These are phyloP conservation scores for Gymnocheta viridis DNA, from an alignment of 2,888 invertebrate genomes.

Conservation along the genomic window DNA sequence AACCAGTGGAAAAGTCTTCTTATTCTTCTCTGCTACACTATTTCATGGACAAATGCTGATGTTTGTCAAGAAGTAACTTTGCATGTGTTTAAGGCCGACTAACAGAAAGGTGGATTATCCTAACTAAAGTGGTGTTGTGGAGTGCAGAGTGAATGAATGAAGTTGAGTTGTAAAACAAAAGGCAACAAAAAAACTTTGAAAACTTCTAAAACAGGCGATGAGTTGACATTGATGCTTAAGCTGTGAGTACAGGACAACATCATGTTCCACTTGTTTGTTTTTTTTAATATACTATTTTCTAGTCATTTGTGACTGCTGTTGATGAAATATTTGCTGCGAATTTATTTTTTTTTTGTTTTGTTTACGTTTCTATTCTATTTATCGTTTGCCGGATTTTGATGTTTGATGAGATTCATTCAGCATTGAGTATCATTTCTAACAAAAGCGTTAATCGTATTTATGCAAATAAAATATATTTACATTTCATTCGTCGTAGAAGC, in stretches of 20 bases:
- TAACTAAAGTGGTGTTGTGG: conserved; percentile 6
- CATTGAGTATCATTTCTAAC: neutral
- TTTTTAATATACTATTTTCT: neutral
- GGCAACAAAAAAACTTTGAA: conserved; percentile 30
- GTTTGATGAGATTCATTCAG: conserved; percentile 20
- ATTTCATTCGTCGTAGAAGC: neutral
- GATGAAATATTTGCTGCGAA: conserved; percentile 50
- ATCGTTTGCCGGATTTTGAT: conserved; percentile 7
- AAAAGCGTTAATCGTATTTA: neutral
- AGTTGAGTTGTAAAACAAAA: conserved; percentile 29
- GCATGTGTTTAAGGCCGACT: conserved; percentile 24
- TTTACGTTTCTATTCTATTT: neutral
- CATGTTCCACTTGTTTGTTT: conserved; percentile 50
- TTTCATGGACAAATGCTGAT: conserved; percentile 9
- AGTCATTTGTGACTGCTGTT: conserved; percentile 50
- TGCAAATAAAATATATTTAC: neutral
- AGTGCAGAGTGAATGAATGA: neutral
- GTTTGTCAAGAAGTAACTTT: conserved; percentile 32
- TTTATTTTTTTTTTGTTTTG: conserved; percentile 17
- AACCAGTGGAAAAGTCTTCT: conserved; percentile 26
- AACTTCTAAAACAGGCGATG: conserved; percentile 62
- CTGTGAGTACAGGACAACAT: conserved; percentile 49
- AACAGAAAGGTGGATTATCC: conserved; percentile 46
- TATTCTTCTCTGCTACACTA: conserved; percentile 7
- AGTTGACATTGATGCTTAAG: conserved; percentile 65